phyloP scores from a whole-genome alignment of 1,140 invertebrate species.

The Cepaea nemoralis region DNA sequence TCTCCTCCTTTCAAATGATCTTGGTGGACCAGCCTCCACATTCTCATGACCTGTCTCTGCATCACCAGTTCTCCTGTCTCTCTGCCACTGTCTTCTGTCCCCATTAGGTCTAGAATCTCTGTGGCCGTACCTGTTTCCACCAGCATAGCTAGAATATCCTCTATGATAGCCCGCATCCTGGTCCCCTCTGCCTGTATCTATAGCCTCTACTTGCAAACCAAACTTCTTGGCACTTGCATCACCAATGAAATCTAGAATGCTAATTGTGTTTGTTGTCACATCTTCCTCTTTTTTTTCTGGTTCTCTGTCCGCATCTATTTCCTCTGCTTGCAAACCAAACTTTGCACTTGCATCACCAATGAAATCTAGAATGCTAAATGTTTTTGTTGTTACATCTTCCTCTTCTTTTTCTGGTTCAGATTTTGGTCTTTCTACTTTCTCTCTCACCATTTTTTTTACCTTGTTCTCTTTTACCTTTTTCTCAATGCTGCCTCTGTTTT shows the following conservation, averaged over 20 bases:
- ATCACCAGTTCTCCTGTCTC: background rate
- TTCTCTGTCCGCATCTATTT: background rate
- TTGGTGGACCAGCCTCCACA: background rate
- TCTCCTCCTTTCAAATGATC: constrained; percentile 1
- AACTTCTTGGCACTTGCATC: constrained; percentile 33
- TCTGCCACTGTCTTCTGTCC: background rate
- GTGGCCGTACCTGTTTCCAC: background rate
- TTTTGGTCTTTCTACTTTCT: background rate
- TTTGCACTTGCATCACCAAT: constrained; percentile 29
- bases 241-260: constrained; percentile 33
- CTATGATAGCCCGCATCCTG: background rate
- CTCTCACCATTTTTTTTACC: background rate
- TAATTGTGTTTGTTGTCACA: background rate
- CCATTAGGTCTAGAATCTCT: background rate
- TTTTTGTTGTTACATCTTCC: background rate
- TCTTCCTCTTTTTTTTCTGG: background rate
- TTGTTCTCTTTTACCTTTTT: background rate
- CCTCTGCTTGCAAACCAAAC: constrained; percentile 8
- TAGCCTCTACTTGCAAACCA: background rate
- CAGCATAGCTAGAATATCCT: background rate
- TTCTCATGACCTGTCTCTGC: background rate
- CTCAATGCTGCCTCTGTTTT: background rate
- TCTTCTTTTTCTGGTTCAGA: background rate
- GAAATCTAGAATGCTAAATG: constrained; percentile 32
- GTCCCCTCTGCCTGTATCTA: background rate